These are phyloP conservation scores for Recurvirostra avosetta DNA, from an alignment of 2,113 vertebrate genomes.

Conservation along the genomic window DNA sequence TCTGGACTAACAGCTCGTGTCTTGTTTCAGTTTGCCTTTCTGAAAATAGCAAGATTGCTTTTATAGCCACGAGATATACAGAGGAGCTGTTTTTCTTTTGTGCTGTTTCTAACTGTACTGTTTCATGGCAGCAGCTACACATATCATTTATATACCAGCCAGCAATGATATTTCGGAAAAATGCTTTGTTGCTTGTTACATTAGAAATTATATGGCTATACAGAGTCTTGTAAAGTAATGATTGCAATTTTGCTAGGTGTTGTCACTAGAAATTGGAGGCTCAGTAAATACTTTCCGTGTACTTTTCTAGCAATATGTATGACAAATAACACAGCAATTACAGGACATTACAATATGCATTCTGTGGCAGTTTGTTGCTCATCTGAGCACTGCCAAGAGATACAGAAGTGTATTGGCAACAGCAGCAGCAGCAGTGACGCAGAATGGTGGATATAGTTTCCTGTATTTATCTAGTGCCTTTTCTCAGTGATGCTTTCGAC, in stretches of 20 bases:
- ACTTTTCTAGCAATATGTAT: neutral
- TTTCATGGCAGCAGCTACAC: neutral
- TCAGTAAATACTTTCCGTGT: neutral
- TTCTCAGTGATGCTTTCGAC: neutral
- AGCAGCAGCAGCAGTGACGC: neutral
- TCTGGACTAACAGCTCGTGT: neutral
- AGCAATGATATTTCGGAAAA: neutral
- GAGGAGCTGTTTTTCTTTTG: neutral
- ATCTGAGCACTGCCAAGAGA: neutral
- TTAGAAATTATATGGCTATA: neutral
- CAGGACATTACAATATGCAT: neutral
- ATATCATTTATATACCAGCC: neutral
- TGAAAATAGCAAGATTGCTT: neutral
- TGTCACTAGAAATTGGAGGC: neutral
- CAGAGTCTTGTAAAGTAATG: neutral
- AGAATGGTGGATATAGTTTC: neutral
- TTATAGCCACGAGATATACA: neutral
- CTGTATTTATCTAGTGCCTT: neutral
- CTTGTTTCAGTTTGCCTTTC: neutral
- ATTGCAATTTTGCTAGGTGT: constrained; percentile 7
- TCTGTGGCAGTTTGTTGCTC: neutral
- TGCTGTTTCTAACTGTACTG: neutral
- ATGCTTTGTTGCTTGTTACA: neutral
- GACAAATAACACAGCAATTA: neutral
- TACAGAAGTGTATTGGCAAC: neutral